Percentiles rank a stretch among this genome's conserved stretches.
Evolutionary conservation across 1,140 invertebrate species (phyloP).

Genomic region (Microplitis demolitor): DNA sequence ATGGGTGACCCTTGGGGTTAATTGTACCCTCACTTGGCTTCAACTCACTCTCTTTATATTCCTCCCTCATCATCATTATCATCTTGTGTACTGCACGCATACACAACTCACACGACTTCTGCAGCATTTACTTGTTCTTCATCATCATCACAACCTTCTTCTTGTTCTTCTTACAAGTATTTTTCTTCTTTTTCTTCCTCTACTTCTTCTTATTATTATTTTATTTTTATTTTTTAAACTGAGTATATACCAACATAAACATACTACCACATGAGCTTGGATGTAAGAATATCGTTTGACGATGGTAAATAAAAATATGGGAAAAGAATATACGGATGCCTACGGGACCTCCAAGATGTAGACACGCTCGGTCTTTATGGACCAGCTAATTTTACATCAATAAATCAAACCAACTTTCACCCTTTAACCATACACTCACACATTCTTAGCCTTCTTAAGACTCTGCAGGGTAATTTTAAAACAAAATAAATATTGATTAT

Average conservation of each 20-base stretch:
- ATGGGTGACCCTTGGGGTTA: constrained; percentile 48
- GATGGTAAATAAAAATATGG: not conserved
- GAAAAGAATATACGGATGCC: not conserved
- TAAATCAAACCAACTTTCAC: not conserved
- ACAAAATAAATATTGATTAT: not conserved
- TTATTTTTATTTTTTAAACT: too few relatives aligned
- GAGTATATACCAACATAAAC: not conserved
- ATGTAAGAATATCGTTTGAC: too few relatives aligned
- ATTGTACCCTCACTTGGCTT: constrained; percentile 46
- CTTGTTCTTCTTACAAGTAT: too few relatives aligned
- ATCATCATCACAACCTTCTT: too few relatives aligned
- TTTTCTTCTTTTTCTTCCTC: too few relatives aligned
- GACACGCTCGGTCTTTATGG: not conserved
- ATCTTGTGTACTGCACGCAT: constrained; percentile 1
- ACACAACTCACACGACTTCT: constrained; percentile 1
- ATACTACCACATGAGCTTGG: not conserved
- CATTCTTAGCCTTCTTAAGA: not conserved
- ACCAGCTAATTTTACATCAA: constrained; percentile 3
- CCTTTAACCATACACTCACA: not conserved
- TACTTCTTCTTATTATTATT: too few relatives aligned
- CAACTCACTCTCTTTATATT: constrained; percentile 16
- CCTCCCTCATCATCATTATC: not conserved
- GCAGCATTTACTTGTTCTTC: too few relatives aligned
- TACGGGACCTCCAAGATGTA: constrained; percentile 11
- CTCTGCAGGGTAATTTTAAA: not conserved